Evolutionary conservation across 2,888 invertebrate species (phyloP).

Genomic region (Listrodromus nycthemerus): DNA sequence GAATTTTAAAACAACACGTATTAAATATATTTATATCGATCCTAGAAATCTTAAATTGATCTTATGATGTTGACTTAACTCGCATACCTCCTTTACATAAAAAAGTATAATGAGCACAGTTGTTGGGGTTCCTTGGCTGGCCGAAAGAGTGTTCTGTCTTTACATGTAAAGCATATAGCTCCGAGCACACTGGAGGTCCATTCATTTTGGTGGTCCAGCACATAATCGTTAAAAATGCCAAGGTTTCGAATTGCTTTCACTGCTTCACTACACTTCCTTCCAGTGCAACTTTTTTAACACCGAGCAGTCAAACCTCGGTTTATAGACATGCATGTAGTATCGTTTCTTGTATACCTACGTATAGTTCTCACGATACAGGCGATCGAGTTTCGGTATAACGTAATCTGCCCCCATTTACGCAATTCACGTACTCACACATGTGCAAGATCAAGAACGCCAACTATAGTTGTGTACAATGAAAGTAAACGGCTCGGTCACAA

Average conservation of each 20-base stretch:
- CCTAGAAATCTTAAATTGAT: no score
- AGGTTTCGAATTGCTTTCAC: conserved; percentile 55
- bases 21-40: no score
- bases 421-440: conserved; percentile 64
- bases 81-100: no score
- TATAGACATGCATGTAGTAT: background rate
- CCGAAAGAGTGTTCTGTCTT: background rate
- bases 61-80: no score
- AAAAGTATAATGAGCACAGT: background rate
- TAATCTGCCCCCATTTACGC: conserved; percentile 66
- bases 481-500: conserved; percentile 32
- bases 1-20: no score
- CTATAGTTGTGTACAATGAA: conserved; percentile 23
- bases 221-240: conserved; percentile 18
- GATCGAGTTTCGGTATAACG: conserved; percentile 72
- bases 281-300: conserved; percentile 1
- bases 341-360: conserved; percentile 32
- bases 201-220: conserved; percentile 26
- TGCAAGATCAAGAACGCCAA: background rate
- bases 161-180: background rate
- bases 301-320: conserved; percentile 3
- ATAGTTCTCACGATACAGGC: conserved; percentile 39
- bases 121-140: background rate
- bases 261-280: conserved; percentile 46
- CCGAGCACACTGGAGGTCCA: background rate